Percentiles rank a stretch among this genome's conserved stretches.
Evolutionary conservation across 1,140 invertebrate genomes (phyloP).

Genomic region (Heterodera carotae): DNA sequence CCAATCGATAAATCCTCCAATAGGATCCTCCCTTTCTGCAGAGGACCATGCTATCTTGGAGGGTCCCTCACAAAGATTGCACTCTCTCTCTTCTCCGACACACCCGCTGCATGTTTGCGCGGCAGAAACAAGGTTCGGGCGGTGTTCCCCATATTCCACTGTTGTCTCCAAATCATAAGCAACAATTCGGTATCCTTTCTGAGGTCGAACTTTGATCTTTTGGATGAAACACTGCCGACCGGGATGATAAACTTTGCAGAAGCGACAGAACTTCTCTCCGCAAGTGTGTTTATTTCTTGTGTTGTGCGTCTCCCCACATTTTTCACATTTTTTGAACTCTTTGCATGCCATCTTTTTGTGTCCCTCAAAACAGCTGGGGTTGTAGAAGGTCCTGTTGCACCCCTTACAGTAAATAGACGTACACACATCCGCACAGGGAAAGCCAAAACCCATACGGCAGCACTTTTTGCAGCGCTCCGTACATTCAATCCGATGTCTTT

Average conservation of each 20-base stretch:
- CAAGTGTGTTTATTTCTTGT: background rate
- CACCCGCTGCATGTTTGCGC: background rate
- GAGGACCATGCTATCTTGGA: background rate
- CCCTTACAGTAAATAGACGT: background rate
- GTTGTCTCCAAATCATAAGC: background rate
- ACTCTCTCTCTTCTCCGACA: background rate
- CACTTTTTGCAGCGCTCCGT: background rate
- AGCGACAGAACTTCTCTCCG: background rate
- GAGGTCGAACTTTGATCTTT: background rate
- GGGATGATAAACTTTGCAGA: background rate
- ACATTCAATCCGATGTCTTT: background rate
- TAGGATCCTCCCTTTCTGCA: background rate
- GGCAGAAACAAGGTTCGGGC: background rate
- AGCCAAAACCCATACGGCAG: background rate
- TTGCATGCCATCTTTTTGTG: background rate
- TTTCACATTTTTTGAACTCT: background rate
- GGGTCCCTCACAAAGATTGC: background rate
- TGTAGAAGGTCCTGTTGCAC: constrained; percentile 2
- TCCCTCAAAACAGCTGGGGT: background rate
- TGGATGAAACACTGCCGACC: background rate
- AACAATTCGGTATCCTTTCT: background rate
- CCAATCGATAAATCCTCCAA: background rate
- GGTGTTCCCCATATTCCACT: background rate
- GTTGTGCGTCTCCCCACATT: background rate
- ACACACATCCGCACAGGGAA: background rate